Evolutionary conservation across 1,140 invertebrate species (phyloP).

Genomic region (Lepidurus arcticus): DNA sequence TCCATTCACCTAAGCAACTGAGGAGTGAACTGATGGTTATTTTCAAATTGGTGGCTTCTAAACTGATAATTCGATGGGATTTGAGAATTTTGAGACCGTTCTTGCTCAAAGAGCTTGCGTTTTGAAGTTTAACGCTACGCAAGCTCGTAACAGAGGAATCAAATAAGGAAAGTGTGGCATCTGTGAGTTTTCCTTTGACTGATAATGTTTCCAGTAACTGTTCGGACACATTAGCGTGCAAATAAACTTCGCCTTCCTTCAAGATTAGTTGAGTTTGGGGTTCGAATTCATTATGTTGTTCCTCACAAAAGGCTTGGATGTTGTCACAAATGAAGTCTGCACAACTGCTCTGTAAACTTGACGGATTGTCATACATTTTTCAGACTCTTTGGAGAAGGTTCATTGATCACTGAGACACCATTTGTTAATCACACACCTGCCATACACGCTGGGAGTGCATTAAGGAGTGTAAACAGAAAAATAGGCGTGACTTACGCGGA

Average conservation of each 20-base stretch:
- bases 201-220: slow-evolving; percentile 57
- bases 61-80: slow-evolving; percentile 57
- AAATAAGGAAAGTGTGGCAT: slow-evolving; percentile 61
- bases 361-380: slow-evolving; percentile 58
- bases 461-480: neutral
- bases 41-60: slow-evolving; percentile 58
- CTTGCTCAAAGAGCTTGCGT: slow-evolving; percentile 50
- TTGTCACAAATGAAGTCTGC: slow-evolving; percentile 65
- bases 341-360: slow-evolving; percentile 59
- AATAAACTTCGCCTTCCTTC: slow-evolving; percentile 57
- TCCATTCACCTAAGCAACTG: slow-evolving; percentile 66
- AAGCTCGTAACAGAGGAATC: slow-evolving; percentile 58
- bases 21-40: slow-evolving; percentile 61
- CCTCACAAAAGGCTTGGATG: slow-evolving; percentile 54
- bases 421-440: slow-evolving; percentile 1
- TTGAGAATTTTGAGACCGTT: slow-evolving; percentile 60
- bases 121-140: slow-evolving; percentile 47
- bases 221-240: slow-evolving; percentile 63
- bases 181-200: slow-evolving; percentile 58
- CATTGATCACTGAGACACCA: neutral
- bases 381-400: neutral
- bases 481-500: neutral
- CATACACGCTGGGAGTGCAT: neutral
- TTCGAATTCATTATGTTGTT: slow-evolving; percentile 38
- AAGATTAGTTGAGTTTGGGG: neutral